These are phyloP conservation scores for Mionectes olivaceus DNA, from an alignment of 2,797 vertebrate genomes.

Conservation along the genomic window DNA sequence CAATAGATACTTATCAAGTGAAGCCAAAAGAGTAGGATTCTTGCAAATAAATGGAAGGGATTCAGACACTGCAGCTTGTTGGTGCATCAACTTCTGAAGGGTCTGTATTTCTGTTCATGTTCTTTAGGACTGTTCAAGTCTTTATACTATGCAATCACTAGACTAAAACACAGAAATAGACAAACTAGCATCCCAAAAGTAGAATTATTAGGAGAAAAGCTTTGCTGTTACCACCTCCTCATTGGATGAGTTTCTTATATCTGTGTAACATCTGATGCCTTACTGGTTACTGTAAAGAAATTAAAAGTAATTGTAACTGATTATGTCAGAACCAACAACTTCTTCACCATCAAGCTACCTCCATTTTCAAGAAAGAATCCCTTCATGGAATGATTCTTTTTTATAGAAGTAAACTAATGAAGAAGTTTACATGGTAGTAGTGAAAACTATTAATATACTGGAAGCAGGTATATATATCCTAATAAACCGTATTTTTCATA, in stretches of 20 bases:
- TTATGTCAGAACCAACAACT: neutral
- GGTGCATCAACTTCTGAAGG: neutral
- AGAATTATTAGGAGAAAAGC: neutral
- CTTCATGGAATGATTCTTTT: neutral
- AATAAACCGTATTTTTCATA: neutral
- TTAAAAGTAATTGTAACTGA: neutral
- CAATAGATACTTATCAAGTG: neutral
- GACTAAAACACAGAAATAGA: neutral
- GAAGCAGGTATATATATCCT: neutral
- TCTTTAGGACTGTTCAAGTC: neutral
- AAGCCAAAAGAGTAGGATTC: neutral
- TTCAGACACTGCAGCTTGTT: neutral
- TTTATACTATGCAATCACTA: neutral
- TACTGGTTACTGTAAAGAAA: neutral
- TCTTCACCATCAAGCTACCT: neutral
- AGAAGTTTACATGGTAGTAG: neutral
- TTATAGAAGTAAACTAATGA: neutral
- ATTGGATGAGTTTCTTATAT: neutral
- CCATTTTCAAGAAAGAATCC: neutral
- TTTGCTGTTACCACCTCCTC: neutral
- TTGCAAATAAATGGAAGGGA: neutral
- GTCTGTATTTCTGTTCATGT: neutral
- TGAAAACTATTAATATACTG: neutral
- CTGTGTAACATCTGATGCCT: neutral
- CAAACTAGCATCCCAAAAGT: neutral